Evolutionary conservation across 2,113 vertebrate species (phyloP).

Genomic region (Anolis sagrei): DNA sequence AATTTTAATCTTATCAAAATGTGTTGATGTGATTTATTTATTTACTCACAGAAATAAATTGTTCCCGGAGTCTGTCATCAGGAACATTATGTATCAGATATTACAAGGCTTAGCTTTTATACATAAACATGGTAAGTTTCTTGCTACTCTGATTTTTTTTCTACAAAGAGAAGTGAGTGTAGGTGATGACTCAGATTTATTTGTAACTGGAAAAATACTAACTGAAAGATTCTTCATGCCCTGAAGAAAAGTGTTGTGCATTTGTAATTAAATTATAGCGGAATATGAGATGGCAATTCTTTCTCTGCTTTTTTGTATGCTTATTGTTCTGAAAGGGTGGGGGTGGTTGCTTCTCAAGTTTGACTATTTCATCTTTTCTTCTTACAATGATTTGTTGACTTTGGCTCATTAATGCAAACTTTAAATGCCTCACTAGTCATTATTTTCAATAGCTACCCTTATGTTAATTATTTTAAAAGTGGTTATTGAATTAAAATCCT

Average conservation of each 20-base stretch:
- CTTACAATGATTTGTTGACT: not conserved
- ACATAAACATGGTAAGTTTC: slow-evolving; percentile 95
- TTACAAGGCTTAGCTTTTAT: slow-evolving; percentile 97
- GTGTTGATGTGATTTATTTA: slow-evolving; percentile 70
- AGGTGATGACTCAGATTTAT: not conserved
- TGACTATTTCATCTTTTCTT: not conserved
- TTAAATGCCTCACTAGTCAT: not conserved
- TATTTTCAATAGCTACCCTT: not conserved
- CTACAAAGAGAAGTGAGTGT: not conserved
- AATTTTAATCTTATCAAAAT: not conserved
- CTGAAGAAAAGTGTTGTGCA: not conserved
- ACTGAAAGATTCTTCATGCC: not conserved
- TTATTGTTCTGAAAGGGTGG: not conserved
- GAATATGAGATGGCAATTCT: slow-evolving; percentile 2
- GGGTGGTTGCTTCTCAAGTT: not conserved
- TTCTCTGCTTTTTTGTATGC: not conserved
- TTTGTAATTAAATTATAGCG: not conserved
- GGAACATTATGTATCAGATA: slow-evolving; percentile 99
- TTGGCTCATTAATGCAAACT: slow-evolving; percentile 1
- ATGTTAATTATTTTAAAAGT: not conserved
- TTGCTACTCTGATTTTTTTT: not conserved
- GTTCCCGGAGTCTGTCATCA: slow-evolving; percentile 96
- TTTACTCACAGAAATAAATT: slow-evolving; percentile 91
- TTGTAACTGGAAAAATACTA: not conserved
- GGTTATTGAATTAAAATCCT: not conserved